phyloP scores from a whole-genome alignment of 2,113 vertebrate genomes.

The Acanthochromis polyacanthus region DNA sequence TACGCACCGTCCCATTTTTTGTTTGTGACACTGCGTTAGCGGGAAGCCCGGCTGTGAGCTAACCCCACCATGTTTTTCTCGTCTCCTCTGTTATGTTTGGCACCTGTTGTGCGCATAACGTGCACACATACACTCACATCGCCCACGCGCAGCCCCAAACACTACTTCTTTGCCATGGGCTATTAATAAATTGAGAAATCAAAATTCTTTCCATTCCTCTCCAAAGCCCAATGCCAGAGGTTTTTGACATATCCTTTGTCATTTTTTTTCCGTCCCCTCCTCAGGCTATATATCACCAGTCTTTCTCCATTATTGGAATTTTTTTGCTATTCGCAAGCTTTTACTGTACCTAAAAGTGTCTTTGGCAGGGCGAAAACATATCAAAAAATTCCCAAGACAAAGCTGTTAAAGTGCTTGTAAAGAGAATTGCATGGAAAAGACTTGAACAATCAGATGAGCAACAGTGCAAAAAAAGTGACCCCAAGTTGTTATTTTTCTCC shows the following conservation, averaged over 20 bases:
- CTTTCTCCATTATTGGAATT: neutral
- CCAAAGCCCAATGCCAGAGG: constrained; percentile 15
- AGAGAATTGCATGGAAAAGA: neutral
- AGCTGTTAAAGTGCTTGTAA: neutral
- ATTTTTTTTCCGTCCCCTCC: neutral
- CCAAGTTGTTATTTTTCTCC: constrained; percentile 33
- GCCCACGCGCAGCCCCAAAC: constrained; percentile 39
- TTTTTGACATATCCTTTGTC: constrained; percentile 9
- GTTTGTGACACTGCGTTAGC: constrained; percentile 79
- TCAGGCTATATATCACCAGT: neutral
- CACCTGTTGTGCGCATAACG: constrained; percentile 72
- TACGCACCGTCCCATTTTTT: constrained; percentile 59
- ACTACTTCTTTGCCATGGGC: constrained; percentile 52
- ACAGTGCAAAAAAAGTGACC: constrained; percentile 23
- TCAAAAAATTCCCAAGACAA: neutral
- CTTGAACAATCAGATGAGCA: neutral
- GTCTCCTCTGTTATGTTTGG: constrained; percentile 80
- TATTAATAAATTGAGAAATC: constrained; percentile 69
- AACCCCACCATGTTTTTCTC: constrained; percentile 76
- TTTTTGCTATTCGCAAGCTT: neutral
- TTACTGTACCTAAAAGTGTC: neutral
- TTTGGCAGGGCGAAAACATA: neutral
- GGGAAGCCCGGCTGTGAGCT: constrained; percentile 78
- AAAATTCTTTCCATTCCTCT: constrained; percentile 63
- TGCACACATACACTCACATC: constrained; percentile 33